Evolutionary conservation across 2,797 vertebrate genomes (phyloP), one percentile per base, ranked within the genome.

Genomic region (Poecilia wingei): DNA sequence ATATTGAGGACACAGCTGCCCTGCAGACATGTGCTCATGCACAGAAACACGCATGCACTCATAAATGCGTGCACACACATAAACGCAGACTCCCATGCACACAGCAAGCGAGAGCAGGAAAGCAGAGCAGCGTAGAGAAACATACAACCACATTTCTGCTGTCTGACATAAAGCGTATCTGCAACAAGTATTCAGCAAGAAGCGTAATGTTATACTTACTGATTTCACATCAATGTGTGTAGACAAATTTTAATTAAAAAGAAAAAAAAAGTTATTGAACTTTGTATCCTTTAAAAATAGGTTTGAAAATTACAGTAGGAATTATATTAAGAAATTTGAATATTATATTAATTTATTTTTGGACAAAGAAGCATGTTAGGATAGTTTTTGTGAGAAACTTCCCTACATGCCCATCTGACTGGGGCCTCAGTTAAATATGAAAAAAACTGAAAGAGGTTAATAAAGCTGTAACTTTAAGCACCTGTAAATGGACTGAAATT

Each of bases 1-100:
- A 93, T 95, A 95, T 93, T 84, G 88, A 92, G 94, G 93, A 94
- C 94, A 94, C 95, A 96, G 95, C 95, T 96, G 95, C 94, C 95
- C 94, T 85, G 91, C 92, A 95, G 94, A 95, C 89, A 91, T 91
- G 87, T 87, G 82, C 87, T 84, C 82, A 72, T 61, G n/a, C 82
- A 80, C 84, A 86, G 81, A 77, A 43, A 55, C 53, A 81, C 13
- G 31, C 46, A 81, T 13, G 12, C 49, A 66, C 81, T 78, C 72
- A 75, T 66, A 79, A 55, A 7, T 20, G 18, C 72, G 73, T 79
- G n/a, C 73, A 72, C 57, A 79, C 20, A 72, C 81, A 55, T 69
- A 72, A 53, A 82, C 49, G 73, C 55, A 49, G 55, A 49, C 79
- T 74, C 75, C 53, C 76, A 84, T 87, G 85, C 82, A 88, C 76